Base-by-base conservation (phyloP, 1,140 invertebrate species). In the Eumaeus atala region DNA sequence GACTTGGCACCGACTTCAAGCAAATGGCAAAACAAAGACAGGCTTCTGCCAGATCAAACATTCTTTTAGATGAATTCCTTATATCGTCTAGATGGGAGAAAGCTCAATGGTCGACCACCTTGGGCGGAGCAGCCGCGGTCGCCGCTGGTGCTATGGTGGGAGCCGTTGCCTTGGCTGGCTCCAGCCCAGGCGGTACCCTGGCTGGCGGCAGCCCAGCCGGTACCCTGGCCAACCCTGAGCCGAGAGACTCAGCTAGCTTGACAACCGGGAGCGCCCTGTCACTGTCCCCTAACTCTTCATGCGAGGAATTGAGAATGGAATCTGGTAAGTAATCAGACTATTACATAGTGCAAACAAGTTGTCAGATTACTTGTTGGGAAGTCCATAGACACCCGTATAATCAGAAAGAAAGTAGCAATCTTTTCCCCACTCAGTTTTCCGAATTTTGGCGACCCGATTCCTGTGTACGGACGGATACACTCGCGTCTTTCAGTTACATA, bases 61-160 rank as follows among this genome's bases (percentile, higher is more conserved):
- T 35, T 35, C 9, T 35, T 35, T 35, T 9, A n/a, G n/a, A n/a
- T n/a, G n/a, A n/a, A n/a, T n/a, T n/a, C 9, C 34, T 35, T 35
- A 35, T 28, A 58, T 50, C 28, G 54, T 34, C 47, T 53, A 37
- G 82, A 57, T 86, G 83, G 83, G 83, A 86, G 51, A 86, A 86
- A 62, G 83, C 83, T 0, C 79, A 83, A 62, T 85, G 82, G 82
- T 69, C 72, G 6, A 62, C 74, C 2, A 67, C 72, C 0, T 71
- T 80, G 35, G 78, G 75, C 0, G 76, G 83, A 0, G 77, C 73
- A 11, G 81, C 77, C 0, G 79, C 79, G 0, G 81, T 86, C 2
- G 81, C 77, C 0, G 81, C 81, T 0, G 83, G 80, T 0, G 79
- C 83, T 6, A 74, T 84, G 74, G 76, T 78, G 0, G 77, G 82